Evolutionary conservation across 2,888 invertebrate species (phyloP).

Genomic region (Chalcis sispes): DNA sequence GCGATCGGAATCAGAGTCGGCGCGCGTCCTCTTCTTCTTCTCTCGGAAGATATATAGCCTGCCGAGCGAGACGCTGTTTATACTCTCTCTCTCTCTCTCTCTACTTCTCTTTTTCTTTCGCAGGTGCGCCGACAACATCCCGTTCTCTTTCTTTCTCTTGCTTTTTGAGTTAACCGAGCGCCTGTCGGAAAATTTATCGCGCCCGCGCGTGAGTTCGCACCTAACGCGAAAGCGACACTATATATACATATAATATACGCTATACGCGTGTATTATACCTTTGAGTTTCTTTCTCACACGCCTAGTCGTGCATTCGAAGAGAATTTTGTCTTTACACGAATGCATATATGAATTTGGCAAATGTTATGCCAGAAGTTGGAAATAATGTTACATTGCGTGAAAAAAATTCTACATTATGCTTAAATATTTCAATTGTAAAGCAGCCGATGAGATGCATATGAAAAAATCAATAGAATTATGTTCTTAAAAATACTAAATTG

Average conservation of each 20-base stretch:
- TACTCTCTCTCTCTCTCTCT: constrained; percentile 24
- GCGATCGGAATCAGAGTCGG: not conserved
- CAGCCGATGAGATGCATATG: too few species aligned
- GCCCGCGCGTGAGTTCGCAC: constrained; percentile 22
- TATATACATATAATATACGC: constrained; percentile 8
- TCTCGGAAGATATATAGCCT: constrained; percentile 42
- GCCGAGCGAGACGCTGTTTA: constrained; percentile 38
- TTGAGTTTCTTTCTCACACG: constrained; percentile 28
- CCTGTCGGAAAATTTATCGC: constrained; percentile 52
- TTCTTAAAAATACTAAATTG: too few species aligned
- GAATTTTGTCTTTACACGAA: too few species aligned
- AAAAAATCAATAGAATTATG: too few species aligned
- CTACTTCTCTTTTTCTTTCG: not conserved
- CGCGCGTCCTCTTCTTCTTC: not conserved
- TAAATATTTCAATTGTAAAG: too few species aligned
- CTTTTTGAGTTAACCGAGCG: constrained; percentile 11
- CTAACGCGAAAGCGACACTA: not conserved
- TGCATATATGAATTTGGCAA: too few species aligned
- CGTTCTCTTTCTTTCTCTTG: constrained; percentile 22
- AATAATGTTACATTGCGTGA: too few species aligned
- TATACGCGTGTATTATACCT: constrained; percentile 28
- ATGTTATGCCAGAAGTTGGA: too few species aligned
- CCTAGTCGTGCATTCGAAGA: not conserved
- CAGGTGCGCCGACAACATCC: constrained; percentile 41
- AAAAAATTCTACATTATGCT: too few species aligned